Base-by-base conservation (phyloP, 2,113 vertebrate genomes). In the Actenoides hombroni region DNA sequence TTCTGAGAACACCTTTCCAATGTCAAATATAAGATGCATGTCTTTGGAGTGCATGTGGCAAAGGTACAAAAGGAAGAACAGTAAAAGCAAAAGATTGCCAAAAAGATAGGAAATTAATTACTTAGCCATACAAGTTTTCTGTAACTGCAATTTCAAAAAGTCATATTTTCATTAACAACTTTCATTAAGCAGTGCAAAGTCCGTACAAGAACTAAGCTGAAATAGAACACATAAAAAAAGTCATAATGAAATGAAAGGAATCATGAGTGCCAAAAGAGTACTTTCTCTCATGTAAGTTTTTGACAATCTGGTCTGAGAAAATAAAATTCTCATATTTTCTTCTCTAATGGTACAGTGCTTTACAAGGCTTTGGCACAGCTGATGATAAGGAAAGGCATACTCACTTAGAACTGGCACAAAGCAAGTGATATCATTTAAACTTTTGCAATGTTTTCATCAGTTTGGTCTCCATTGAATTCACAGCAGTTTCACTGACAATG, bases 61-160 rank as follows among this genome's bases (percentile, higher is more conserved):
- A 57, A 94, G 10, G n/a, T 69, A 44, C 81, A 92, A 92, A 91
- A 87, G 21, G 11, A 91, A 89, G 73, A 57, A 84, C 26, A 71
- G 77, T 78, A 87, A 89, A 92, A 84, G 42, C 20, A 92, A 95
- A 91, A 6, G 14, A 93, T 79, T 61, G 78, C 53, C 84, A 87
- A 94, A 95, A 92, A 79, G 24, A 61, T 42, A 54, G 61, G 31
- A 87, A 92, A 95, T 94, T 92, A 76, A 95, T 87, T 94, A 92
- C 57, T 84, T 90, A 92, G 87, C 53, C 61, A 14, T 60, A 83
- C 10, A 77, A 54, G n/a, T 59, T 48, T 94, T 65, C n/a, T 24
- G 13, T 70, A 92, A 85, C 54, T 93, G 88, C 81, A 88, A 46
- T 91, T 95, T 83, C 16, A 65, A 90, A 79, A 80, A 93, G 65